Evolutionary conservation across 92 coral and sea anemone genomes (phyloP), one percentile per base, ranked within the genome.

Genomic region (Isaurus tuberculatus): DNA sequence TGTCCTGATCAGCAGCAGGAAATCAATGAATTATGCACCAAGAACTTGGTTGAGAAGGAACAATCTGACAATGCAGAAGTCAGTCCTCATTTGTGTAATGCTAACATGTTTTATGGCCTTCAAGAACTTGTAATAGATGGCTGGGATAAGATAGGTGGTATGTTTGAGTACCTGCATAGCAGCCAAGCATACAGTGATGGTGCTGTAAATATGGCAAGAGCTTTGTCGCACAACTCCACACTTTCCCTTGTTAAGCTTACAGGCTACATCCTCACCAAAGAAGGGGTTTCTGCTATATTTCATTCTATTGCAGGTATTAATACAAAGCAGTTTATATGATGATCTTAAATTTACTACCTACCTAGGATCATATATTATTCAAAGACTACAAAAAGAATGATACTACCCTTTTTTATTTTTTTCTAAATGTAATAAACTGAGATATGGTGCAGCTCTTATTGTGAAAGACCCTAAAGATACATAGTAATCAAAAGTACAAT

Each of bases 141-240:
- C 23, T 2, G 5, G 22, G 49, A 3, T 58, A 10, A 3, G 29
- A 9, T 14, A 11, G 15, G 17, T 19, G 14, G 16, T 37, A n/a
- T n/a, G n/a, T n/a, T n/a, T n/a, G n/a, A n/a, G n/a, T 16, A 57
- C 30, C 26, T 32, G 11, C 15, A 8, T 25, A 17, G 57, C 8
- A 17, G 4, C 15, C 31, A 19, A 16, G 7, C 7, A 72, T 22
- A n/a, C 16, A n/a, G 13, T 32, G 16, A 13, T 37, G 70, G 65
- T 20, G 70, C 82, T 14, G 3, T 1, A 23, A 19, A 20, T 28
- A 58, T 77, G 30, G 82, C 82, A 34, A 20, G 10, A 32, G 57
- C 70, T 22, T 77, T 77, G 82, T 77, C 82, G 7, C 53, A 58
- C 15, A 77, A 77, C 49, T 77, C 82, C 16, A 77, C 82, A 5